Conservation (phyloP, 2,113 vertebrate species). For the Esox niger region DNA sequence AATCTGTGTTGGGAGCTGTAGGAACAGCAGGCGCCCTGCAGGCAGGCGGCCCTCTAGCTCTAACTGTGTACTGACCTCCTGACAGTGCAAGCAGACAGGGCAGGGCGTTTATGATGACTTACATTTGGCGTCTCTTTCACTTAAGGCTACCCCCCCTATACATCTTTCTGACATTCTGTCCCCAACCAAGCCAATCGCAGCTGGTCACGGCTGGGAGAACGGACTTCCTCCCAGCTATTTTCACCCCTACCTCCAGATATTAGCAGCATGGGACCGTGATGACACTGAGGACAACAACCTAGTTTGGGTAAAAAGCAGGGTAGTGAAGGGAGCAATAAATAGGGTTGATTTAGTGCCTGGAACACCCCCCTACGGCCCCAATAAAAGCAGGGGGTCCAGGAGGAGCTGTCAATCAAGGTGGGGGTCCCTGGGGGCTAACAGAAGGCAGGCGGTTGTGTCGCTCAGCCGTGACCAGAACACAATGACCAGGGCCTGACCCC, state of each 20-base stretch:
- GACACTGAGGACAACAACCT: conserved; percentile 7
- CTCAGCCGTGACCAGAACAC: conserved; percentile 71
- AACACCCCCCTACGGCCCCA: conserved; percentile 54
- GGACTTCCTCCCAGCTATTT: conserved; percentile 27
- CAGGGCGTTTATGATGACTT: conserved; percentile 10
- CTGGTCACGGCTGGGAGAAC: conserved; percentile 26
- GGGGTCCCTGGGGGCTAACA: conserved; percentile 66
- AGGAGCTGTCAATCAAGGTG: conserved; percentile 68
- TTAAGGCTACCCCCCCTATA: not conserved
- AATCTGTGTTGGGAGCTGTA: too few relatives aligned
- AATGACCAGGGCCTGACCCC: conserved; percentile 71
- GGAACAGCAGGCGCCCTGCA: not conserved
- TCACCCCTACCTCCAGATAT: conserved; percentile 32
- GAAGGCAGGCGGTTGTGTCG: conserved; percentile 71
- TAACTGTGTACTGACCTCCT: not conserved
- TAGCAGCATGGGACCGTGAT: conserved; percentile 4
- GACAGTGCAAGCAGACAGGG: not conserved
- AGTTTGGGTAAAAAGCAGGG: conserved; percentile 20
- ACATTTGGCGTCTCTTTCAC: conserved; percentile 8
- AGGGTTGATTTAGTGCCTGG: conserved; percentile 42
- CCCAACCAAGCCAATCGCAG: not conserved
- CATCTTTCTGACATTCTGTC: conserved; percentile 2
- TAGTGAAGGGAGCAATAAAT: conserved; percentile 39
- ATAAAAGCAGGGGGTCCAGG: conserved; percentile 66
- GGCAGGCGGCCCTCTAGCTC: not conserved